Percentiles rank a stretch among this genome's conserved stretches.
These are phyloP conservation scores for Phacellophora camtschatica DNA, from an alignment of 30 jellyfish, hydroid and myxozoan species.

Conservation along the genomic window DNA sequence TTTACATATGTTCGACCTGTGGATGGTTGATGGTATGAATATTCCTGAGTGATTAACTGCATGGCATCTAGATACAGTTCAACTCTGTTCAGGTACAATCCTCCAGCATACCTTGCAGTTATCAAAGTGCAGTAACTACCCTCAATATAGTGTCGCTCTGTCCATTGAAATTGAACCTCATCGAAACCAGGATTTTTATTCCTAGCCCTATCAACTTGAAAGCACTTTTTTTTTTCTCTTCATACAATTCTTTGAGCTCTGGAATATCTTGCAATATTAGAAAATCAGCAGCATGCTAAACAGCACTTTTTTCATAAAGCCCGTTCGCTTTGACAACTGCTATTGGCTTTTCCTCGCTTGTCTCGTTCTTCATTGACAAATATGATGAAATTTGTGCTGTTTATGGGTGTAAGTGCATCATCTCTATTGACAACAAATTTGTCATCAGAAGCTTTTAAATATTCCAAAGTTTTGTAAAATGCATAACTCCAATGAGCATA, in stretches of 20 bases:
- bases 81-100: neutral
- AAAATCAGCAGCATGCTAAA: neutral
- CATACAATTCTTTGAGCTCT: neutral
- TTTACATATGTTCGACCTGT: neutral
- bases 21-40: neutral
- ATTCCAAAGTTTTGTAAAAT: neutral
- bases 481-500: slow-evolving; percentile 27
- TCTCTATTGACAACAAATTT: slow-evolving; percentile 11
- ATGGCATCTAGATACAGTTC: neutral
- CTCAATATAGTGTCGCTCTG: neutral
- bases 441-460: neutral
- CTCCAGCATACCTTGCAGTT: neutral
- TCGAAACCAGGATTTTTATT: neutral
- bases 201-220: neutral
- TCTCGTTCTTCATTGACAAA: neutral
- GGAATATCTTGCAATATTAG: neutral
- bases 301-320: neutral
- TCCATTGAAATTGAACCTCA: neutral
- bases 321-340: neutral
- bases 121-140: neutral
- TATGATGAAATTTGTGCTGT: neutral
- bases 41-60: neutral
- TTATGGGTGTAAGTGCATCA: slow-evolving; percentile 12
- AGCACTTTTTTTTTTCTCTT: neutral
- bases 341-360: neutral